Evolutionary conservation across 2,888 invertebrate genomes (phyloP).

Genomic region (Baccha elongata): DNA sequence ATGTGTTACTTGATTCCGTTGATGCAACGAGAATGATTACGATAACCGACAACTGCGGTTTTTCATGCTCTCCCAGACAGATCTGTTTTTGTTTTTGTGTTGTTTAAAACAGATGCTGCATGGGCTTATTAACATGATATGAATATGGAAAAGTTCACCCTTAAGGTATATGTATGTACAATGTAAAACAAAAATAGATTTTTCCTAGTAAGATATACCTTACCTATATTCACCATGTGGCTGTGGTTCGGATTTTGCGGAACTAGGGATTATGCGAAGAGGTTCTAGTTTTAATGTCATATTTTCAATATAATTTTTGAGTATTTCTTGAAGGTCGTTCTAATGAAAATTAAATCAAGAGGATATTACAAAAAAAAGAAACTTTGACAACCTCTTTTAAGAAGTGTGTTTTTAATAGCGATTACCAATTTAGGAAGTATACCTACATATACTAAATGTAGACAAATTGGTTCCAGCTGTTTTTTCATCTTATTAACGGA

Average conservation of each 20-base stretch:
- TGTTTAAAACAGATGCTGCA: constrained; percentile 20
- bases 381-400: no score
- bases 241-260: constrained; percentile 26
- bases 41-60: constrained; percentile 3
- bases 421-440: no score
- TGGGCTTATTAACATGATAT: constrained; percentile 33
- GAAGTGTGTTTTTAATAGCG: no score
- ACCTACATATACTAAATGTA: no score
- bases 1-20: constrained; percentile 41
- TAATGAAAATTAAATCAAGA: no score
- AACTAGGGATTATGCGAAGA: constrained; percentile 20
- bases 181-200: background rate
- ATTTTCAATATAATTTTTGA: no score
- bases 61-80: constrained; percentile 37
- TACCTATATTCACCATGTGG: background rate
- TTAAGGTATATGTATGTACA: background rate
- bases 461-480: no score
- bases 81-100: constrained; percentile 7
- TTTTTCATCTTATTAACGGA: no score
- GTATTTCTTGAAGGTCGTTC: no score
- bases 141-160: constrained; percentile 45
- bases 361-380: no score
- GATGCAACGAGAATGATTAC: constrained; percentile 34
- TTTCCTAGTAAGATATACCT: no score
- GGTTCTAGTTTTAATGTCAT: constrained; percentile 12